Base-by-base conservation (phyloP, 2,113 vertebrate genomes). In the Syngnathus scovelli region DNA sequence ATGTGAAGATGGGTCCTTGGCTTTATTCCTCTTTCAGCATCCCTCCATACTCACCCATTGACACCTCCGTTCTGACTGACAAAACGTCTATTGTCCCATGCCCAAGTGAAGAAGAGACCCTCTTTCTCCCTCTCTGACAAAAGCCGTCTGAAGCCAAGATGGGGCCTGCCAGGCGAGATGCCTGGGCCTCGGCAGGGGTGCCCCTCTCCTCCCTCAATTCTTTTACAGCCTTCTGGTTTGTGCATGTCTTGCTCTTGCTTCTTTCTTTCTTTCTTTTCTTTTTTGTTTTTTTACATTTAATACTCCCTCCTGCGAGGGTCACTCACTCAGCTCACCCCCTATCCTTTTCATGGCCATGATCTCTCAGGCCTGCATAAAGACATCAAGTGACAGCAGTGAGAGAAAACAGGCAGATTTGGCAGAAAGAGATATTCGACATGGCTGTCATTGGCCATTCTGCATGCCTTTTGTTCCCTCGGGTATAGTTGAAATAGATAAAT, bases 361-460 rank as follows among this genome's bases (percentile, higher is more conserved):
- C 93, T 93, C 92, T 94, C 93, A 93, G 93, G 78, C 93, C 91
- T 85, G 86, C 92, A 98, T 97, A 94, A 98, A 98, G 95, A 96
- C 95, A 94, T 97, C 96, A 96, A 96, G 93, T 93, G 91, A 90
- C 88, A 89, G 88, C 86, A 83, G 80, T 54, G 92, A 89, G 83
- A 88, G 86, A 89, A 91, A 89, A 87, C 91, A 92, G 91, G 87
- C 90, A 92, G 93, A 92, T 89, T 86, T 92, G 88, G 92, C 92
- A 93, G 94, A 95, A 95, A 95, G 95, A 96, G 94, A 96, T 98
- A 95, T 98, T 98, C 94, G 95, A 92, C 95, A 96, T 93, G 95
- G 94, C 93, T 98, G 96, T 98, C 96, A 96, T 87, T 86, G 81
- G 92, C 85, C 83, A 91, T 91, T 91, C 90, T 87, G 82, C 79